Conservation (phyloP, 2,113 vertebrate genomes). For the Perca flavescens region DNA sequence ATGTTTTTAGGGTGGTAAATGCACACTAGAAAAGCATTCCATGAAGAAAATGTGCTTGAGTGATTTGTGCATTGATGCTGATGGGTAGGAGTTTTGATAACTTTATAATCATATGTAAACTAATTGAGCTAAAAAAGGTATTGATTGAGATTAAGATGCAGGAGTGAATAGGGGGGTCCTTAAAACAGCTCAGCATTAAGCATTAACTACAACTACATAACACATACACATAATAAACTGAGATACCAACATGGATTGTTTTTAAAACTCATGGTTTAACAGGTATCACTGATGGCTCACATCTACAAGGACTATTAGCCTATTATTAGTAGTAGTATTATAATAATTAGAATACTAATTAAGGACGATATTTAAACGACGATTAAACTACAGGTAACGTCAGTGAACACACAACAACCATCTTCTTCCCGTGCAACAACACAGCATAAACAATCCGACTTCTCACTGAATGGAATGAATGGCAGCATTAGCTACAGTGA, state of each 20-base stretch:
- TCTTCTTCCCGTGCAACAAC: not conserved
- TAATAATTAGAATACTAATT: no score
- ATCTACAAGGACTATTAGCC: not conserved
- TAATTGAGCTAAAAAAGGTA: not conserved
- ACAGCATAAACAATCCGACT: not conserved
- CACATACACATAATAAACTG: not conserved
- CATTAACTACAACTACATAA: no score
- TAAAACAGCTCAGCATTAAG: not conserved
- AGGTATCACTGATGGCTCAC: not conserved
- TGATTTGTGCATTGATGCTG: not conserved
- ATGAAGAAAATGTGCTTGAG: not conserved
- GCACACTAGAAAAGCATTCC: not conserved
- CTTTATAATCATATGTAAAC: not conserved
- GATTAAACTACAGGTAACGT: not conserved
- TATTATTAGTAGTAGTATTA: no score
- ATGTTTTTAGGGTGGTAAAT: not conserved
- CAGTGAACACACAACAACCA: not conserved
- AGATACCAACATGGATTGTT: not conserved
- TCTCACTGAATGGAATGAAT: conserved; percentile 1
- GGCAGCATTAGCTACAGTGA: not conserved
- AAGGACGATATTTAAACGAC: no score
- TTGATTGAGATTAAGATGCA: not conserved
- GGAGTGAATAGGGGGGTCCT: not conserved
- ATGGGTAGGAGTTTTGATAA: not conserved
- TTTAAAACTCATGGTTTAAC: not conserved